These are phyloP conservation scores for Lepidurus packardi DNA, from an alignment of 1,140 invertebrate species.

Conservation along the genomic window DNA sequence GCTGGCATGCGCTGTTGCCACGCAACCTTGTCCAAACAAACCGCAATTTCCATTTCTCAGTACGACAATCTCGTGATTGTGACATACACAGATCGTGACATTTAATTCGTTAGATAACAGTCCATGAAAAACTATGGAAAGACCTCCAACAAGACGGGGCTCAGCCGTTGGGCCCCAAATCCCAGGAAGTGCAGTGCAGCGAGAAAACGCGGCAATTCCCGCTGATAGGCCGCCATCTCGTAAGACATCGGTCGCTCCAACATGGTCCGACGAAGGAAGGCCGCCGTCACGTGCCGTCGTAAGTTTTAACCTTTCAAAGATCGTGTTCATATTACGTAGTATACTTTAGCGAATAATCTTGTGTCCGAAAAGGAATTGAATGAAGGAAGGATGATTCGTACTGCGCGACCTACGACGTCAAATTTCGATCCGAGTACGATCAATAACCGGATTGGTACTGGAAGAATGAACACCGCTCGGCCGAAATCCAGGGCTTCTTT, in stretches of 20 bases:
- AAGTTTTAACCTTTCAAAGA: background rate
- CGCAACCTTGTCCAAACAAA: conserved; percentile 1
- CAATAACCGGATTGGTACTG: background rate
- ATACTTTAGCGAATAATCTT: too few species aligned
- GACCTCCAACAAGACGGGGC: background rate
- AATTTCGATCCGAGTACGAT: background rate
- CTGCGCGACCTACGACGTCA: background rate
- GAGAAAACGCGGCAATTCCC: background rate
- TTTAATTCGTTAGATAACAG: too few species aligned
- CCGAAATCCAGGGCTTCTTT: background rate
- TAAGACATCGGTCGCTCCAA: background rate
- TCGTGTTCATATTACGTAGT: too few species aligned
- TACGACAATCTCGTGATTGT: too few species aligned
- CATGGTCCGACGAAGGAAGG: conserved; percentile 7
- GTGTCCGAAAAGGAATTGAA: background rate
- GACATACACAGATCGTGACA: too few species aligned
- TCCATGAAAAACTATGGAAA: background rate
- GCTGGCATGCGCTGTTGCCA: conserved; percentile 2
- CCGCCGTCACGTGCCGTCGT: background rate
- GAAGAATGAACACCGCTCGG: background rate
- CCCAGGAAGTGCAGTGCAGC: background rate
- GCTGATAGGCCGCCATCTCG: background rate
- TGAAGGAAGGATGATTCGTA: background rate
- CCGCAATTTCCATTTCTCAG: background rate
- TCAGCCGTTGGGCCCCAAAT: background rate